These are phyloP conservation scores for Oriolus oriolus DNA, from an alignment of 2,113 vertebrate genomes.

Conservation along the genomic window DNA sequence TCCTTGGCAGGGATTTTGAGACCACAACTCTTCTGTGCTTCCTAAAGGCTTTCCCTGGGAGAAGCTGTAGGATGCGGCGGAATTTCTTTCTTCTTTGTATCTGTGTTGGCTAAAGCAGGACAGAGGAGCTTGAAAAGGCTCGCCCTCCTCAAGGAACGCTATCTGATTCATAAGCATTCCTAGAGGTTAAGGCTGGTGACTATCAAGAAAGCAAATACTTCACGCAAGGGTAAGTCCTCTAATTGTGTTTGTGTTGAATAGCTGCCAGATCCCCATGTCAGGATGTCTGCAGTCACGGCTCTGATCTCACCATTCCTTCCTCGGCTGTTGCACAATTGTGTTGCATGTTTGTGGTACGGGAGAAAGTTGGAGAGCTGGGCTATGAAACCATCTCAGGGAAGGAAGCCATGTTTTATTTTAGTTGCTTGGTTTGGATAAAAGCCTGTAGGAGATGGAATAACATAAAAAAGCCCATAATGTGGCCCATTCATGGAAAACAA, in stretches of 20 bases:
- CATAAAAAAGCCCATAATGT: not conserved
- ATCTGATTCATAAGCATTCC: conserved; percentile 61
- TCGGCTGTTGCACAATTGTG: conserved; percentile 54
- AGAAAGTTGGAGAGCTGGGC: conserved; percentile 49
- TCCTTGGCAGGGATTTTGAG: not conserved
- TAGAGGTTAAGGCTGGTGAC: conserved; percentile 70
- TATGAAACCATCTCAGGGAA: conserved; percentile 47
- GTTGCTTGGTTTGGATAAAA: conserved; percentile 67
- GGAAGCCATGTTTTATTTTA: conserved; percentile 65
- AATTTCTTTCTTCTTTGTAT: conserved; percentile 36
- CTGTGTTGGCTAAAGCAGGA: conserved; percentile 11
- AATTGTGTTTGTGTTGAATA: conserved; percentile 79
- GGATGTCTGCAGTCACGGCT: conserved; percentile 69
- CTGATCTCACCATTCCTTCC: conserved; percentile 59
- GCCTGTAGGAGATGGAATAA: conserved; percentile 60
- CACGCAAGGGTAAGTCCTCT: conserved; percentile 77
- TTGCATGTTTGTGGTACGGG: conserved; percentile 58
- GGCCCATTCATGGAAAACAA: conserved; percentile 2
- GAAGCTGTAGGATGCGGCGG: not conserved
- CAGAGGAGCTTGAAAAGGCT: conserved; percentile 36
- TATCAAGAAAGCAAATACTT: conserved; percentile 78
- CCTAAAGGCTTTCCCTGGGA: not conserved
- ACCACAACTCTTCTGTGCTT: not conserved
- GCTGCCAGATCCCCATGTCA: conserved; percentile 73
- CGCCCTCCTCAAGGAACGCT: conserved; percentile 30